A percentile compares a stretch with the other conserved stretches of the same genome.
These are phyloP conservation scores for Arctia plantaginis DNA, from an alignment of 2,888 invertebrate species.

Conservation along the genomic window DNA sequence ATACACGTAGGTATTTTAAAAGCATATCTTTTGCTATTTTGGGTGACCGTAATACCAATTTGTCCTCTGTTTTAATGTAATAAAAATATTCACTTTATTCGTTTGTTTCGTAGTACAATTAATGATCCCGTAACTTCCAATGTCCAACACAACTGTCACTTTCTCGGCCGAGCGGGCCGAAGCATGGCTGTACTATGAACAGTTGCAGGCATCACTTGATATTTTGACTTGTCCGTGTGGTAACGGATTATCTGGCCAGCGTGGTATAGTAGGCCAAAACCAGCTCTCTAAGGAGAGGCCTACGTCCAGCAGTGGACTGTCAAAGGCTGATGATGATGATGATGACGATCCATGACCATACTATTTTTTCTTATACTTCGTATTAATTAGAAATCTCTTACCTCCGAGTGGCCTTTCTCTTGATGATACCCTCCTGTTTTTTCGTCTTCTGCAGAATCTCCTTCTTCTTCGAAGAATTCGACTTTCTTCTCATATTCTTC, in stretches of 20 bases:
- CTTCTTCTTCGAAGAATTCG: conserved; percentile 91
- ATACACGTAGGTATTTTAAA: too few relatives aligned
- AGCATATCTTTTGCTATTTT: too few relatives aligned
- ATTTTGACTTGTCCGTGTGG: neutral
- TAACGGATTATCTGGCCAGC: too few relatives aligned
- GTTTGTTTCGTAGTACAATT: too few relatives aligned
- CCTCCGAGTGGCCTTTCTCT: conserved; percentile 77
- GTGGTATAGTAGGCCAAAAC: too few relatives aligned
- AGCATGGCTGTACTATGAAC: neutral
- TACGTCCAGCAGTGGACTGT: too few relatives aligned
- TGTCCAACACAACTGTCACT: neutral
- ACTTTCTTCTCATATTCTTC: conserved; percentile 92
- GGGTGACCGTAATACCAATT: too few relatives aligned
- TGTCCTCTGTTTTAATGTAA: too few relatives aligned
- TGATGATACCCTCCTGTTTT: conserved; percentile 88
- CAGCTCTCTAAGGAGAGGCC: too few relatives aligned
- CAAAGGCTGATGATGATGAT: too few relatives aligned
- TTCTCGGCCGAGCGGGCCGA: neutral
- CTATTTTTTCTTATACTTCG: neutral
- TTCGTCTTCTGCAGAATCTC: conserved; percentile 89
- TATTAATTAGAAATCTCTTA: conserved; percentile 32
- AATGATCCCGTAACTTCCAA: neutral
- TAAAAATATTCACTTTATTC: too few relatives aligned
- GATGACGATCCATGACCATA: too few relatives aligned
- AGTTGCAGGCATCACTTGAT: neutral